Evolutionary conservation across 1,140 invertebrate genomes (phyloP), one percentile per base, ranked within the genome.

Genomic region (Drosophila mauritiana): DNA sequence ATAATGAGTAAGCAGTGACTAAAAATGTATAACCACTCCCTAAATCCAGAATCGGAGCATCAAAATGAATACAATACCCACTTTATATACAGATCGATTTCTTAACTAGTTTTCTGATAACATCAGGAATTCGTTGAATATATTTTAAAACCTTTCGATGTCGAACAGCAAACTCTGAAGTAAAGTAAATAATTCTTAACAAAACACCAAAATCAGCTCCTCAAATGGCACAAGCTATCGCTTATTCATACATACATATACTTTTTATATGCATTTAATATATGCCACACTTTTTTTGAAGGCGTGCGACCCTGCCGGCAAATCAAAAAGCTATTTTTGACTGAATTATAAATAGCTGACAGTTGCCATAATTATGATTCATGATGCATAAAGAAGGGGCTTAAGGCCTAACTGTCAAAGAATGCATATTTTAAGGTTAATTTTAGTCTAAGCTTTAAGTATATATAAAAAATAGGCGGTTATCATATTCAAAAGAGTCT

Each of bases 161-260:
- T 64, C 4, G 7, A 64, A 68, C 48, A 69, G 20, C 8, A 22
- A 55, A 34, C n/a, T 39, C 48, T 31, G 3, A 22, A 55, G 42
- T 25, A 58, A 40, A 58, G 56, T 59, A 49, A 59, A 56, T 74
- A 25, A 55, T 57, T 59, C 64, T 37, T 45, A 46, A 49, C 25
- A 20, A 64, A 36, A 46, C 48, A 37, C 27, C 43, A 11, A 72
- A 79, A 45, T 46, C 61, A 43, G 43, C 43, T 46, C 78, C 51
- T 83, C 67, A 72, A 58, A 65, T 45, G 59, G 54, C 65, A 83
- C 79, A 65, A 73, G 83, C 81, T 88, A 72, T 88, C 58, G 68
- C 27, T 62, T 64, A 63, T 69, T 73, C 55, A 51, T 65, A 51
- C 55, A 51, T 65, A 51, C 13, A 20, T 43, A 53, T 42, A 73